Evolutionary conservation across 1,140 invertebrate genomes (phyloP).

Genomic region (Pantala flavescens): DNA sequence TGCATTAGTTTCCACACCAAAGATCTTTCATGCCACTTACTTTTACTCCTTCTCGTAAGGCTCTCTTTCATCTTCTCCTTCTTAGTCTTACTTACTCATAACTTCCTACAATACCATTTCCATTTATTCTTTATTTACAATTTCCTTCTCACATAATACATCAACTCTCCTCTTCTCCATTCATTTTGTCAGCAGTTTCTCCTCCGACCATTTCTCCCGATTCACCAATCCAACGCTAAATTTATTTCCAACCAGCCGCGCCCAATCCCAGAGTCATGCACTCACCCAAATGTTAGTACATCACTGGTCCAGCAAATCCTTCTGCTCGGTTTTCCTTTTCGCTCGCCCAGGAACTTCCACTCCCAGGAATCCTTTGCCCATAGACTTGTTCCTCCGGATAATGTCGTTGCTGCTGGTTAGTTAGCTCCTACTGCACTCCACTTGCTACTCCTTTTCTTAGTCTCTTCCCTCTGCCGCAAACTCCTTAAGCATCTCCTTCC

Average conservation of each 20-base stretch:
- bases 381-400: constrained; percentile 3
- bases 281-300: neutral
- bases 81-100: neutral
- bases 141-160: neutral
- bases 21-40: neutral
- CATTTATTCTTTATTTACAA: neutral
- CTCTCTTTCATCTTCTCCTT: neutral
- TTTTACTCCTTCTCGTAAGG: neutral
- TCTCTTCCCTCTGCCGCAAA: neutral
- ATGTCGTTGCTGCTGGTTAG: constrained; percentile 4
- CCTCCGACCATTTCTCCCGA: neutral
- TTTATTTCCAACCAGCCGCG: too few species aligned
- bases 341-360: neutral
- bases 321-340: too few species aligned
- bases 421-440: neutral
- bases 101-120: neutral
- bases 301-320: too few species aligned
- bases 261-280: neutral
- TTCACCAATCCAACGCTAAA: neutral
- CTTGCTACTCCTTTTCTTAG: neutral
- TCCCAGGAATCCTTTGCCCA: neutral
- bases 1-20: neutral
- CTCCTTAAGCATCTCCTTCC: neutral
- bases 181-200: neutral
- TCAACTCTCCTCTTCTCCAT: neutral